Evolutionary conservation across 2,113 vertebrate genomes (phyloP).

Genomic region (Callochromis pleurospilus): DNA sequence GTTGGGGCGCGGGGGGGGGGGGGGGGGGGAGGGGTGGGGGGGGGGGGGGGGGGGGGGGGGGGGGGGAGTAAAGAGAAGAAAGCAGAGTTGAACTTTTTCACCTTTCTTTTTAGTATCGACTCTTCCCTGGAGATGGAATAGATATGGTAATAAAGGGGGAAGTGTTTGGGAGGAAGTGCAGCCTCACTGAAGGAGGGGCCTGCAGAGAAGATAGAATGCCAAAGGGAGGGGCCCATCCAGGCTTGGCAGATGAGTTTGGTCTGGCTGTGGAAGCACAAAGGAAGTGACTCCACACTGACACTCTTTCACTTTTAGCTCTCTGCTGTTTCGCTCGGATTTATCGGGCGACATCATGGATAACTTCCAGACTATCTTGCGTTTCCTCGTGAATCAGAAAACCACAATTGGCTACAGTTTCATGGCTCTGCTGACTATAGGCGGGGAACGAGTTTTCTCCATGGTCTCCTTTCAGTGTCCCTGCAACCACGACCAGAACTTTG

Average conservation of each 20-base stretch:
- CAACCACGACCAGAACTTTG: constrained; percentile 77
- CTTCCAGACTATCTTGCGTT: constrained; percentile 77
- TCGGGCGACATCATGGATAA: constrained; percentile 73
- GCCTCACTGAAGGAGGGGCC: constrained; percentile 20
- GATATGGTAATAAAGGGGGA: not conserved
- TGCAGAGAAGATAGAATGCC: not conserved
- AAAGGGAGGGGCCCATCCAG: constrained; percentile 18
- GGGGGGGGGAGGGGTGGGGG: fast-evolving
- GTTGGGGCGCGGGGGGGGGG: too few relatives aligned
- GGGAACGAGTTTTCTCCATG: constrained; percentile 83
- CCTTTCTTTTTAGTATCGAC: not conserved
- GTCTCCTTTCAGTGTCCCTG: constrained; percentile 93
- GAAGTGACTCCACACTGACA: not conserved
- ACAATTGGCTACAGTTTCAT: constrained; percentile 89
- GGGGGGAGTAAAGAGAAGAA: not conserved
- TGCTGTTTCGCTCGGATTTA: not conserved
- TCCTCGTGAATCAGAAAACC: constrained; percentile 80
- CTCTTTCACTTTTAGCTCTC: not conserved
- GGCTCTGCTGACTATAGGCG: constrained; percentile 85
- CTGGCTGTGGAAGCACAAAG: not conserved
- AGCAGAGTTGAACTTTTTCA: not conserved
- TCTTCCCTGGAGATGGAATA: not conserved
- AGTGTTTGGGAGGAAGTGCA: not conserved
- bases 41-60: fast-evolving
- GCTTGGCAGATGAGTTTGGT: not conserved